Conservation (phyloP, 1,140 invertebrate genomes). For the Propsilocerus akamusi region DNA sequence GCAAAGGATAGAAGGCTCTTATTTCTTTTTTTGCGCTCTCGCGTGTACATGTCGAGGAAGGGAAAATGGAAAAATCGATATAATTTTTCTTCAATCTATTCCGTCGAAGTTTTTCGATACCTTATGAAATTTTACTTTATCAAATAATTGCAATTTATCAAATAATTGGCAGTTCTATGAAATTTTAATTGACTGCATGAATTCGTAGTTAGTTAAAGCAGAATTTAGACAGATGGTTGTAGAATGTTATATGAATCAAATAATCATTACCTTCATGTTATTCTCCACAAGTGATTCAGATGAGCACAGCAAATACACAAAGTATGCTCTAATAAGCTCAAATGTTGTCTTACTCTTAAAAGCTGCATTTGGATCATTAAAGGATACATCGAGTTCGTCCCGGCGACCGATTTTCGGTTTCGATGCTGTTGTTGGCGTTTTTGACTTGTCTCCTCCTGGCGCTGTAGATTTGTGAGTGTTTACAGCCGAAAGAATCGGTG, state of each 20-base stretch:
- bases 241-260: neutral
- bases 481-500: no score
- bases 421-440: no score
- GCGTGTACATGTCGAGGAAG: no score
- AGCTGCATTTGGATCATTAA: slow-evolving; percentile 57
- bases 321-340: slow-evolving; percentile 78
- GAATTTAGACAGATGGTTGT: neutral
- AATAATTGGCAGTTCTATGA: neutral
- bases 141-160: no score
- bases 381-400: slow-evolving; percentile 75
- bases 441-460: no score
- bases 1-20: no score
- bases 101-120: neutral
- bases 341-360: slow-evolving; percentile 90
- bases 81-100: neutral
- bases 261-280: slow-evolving; percentile 67
- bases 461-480: no score
- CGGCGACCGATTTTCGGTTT: slow-evolving; percentile 23
- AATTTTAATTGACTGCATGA: neutral
- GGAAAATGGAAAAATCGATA: no score
- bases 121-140: neutral
- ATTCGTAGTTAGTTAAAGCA: neutral
- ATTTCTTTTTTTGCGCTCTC: no score
- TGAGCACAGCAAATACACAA: slow-evolving; percentile 88
- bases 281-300: slow-evolving; percentile 80